A percentile compares a stretch with the other conserved stretches of the same genome.
Conservation (phyloP, 2,888 invertebrate species). For the Leucophenga maculata region DNA sequence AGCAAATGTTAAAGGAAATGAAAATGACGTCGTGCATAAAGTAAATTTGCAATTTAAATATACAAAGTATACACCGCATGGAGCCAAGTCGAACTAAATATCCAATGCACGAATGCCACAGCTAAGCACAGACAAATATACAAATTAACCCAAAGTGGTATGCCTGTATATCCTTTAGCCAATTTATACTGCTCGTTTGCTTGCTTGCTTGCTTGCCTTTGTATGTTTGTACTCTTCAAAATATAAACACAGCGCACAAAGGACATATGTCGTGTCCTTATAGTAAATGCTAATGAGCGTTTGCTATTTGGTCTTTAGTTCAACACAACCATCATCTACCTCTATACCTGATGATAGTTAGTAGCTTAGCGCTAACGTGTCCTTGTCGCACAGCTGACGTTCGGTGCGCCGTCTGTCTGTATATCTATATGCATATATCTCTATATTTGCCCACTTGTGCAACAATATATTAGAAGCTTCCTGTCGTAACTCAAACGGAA, state of each 20-base stretch:
- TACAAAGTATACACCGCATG: not conserved
- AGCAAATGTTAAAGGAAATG: slow-evolving; percentile 20
- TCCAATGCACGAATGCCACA: not conserved
- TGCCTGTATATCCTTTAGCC: not conserved
- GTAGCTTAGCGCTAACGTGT: not conserved
- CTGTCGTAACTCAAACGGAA: slow-evolving; percentile 47
- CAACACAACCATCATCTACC: not conserved
- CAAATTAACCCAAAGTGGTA: not conserved
- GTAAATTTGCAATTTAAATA: slow-evolving; percentile 60
- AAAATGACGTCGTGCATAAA: slow-evolving; percentile 19
- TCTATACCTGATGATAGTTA: not conserved
- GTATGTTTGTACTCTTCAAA: too few relatives aligned
- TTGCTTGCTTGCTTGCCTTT: too few relatives aligned
- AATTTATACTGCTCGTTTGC: too few relatives aligned
- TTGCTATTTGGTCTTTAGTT: slow-evolving; percentile 22
- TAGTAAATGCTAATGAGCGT: slow-evolving; percentile 60
- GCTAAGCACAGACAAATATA: not conserved
- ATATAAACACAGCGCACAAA: not conserved
- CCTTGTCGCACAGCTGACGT: slow-evolving; percentile 4
- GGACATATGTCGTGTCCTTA: slow-evolving; percentile 35
- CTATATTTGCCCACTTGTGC: slow-evolving; percentile 23
- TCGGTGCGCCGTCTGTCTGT: not conserved
- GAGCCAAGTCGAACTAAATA: too few relatives aligned
- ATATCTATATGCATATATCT: slow-evolving; percentile 17
- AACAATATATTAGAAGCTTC: slow-evolving; percentile 31